Percentiles rank a stretch among this genome's conserved stretches.
phyloP scores from a whole-genome alignment of 2,888 invertebrate species.

The Andrena haemorrhoa region DNA sequence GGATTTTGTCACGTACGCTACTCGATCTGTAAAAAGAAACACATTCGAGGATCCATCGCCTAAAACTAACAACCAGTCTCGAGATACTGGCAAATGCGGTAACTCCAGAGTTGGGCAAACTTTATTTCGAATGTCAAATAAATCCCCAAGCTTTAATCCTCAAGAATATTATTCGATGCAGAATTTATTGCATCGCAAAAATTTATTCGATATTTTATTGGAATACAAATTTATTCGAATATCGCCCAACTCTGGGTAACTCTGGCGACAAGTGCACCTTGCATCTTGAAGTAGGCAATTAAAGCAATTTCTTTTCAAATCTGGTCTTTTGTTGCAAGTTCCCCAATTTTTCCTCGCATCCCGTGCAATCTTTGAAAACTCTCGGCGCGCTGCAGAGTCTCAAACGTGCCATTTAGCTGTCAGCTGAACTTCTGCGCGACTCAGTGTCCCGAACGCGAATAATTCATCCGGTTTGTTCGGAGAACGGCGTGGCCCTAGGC shows the following conservation, averaged over 20 bases:
- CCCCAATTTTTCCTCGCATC: not conserved
- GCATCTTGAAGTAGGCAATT: no score
- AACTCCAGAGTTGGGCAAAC: no score
- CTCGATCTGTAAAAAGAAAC: not conserved
- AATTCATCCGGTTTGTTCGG: constrained; percentile 1
- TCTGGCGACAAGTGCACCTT: no score
- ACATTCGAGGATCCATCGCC: not conserved
- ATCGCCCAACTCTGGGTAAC: no score
- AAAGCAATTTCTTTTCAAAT: no score
- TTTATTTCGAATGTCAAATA: no score
- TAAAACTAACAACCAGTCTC: no score
- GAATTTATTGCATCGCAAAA: no score
- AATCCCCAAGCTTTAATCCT: not conserved
- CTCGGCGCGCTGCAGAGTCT: not conserved
- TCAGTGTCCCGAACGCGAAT: not conserved
- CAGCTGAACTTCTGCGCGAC: not conserved
- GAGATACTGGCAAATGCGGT: not conserved
- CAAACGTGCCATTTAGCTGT: not conserved
- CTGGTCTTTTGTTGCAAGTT: no score
- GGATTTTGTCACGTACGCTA: not conserved
- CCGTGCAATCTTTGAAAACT: not conserved
- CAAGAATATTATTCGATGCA: no score
- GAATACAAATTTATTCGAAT: no score
- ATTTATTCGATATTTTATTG: no score
- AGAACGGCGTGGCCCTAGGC: not conserved